Evolutionary conservation across 2,888 invertebrate genomes (phyloP).

Genomic region (Drosophila recens): DNA sequence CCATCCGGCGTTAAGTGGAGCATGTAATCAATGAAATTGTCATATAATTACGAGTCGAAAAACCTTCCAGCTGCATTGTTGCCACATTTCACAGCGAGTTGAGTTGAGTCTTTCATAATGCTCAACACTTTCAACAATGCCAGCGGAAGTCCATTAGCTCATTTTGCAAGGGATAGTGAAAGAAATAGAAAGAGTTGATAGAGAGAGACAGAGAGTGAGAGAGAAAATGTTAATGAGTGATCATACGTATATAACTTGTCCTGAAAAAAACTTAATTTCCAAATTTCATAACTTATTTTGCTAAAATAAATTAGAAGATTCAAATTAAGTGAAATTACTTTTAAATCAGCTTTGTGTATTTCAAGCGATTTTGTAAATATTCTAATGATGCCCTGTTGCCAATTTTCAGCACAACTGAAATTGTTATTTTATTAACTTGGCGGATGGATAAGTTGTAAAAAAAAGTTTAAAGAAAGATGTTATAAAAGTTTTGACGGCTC

Average conservation of each 20-base stretch:
- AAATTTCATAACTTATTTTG: too few relatives aligned
- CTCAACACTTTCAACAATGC: constrained; percentile 24
- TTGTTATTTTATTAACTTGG: background rate
- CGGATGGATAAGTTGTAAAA: too few relatives aligned
- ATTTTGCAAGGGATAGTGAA: constrained; percentile 1
- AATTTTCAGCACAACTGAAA: background rate
- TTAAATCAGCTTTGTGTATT: too few relatives aligned
- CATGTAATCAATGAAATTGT: constrained; percentile 72
- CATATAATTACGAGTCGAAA: constrained; percentile 62
- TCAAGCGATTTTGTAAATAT: background rate
- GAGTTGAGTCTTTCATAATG: constrained; percentile 10
- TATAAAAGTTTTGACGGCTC: too few relatives aligned
- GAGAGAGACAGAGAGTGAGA: constrained; percentile 8
- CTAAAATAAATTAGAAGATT: background rate
- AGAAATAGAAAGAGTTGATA: background rate
- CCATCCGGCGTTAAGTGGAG: constrained; percentile 49
- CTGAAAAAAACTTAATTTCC: background rate
- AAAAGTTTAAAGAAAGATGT: too few relatives aligned
- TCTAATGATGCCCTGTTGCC: background rate
- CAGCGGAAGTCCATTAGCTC: constrained; percentile 35
- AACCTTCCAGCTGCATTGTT: constrained; percentile 33
- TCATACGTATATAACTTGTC: background rate
- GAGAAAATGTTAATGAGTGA: background rate
- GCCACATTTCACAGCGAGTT: constrained; percentile 27
- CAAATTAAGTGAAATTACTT: too few relatives aligned